Conservation (phyloP, 1,140 invertebrate species). For the Bemisia tabaci region DNA sequence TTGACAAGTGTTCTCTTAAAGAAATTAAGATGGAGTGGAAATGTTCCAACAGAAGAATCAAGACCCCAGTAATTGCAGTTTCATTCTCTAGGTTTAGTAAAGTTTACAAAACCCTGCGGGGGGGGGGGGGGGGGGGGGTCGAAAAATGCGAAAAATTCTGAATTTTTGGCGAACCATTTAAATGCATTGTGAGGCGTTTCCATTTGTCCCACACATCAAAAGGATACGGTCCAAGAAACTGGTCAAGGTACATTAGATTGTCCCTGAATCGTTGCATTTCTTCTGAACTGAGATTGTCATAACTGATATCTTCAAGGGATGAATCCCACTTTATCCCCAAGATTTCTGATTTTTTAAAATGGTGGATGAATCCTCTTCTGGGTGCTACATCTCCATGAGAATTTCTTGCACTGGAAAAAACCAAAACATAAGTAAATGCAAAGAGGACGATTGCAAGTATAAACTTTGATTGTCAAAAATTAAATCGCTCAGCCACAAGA, state of each 20-base stretch:
- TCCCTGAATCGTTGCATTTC: constrained; percentile 44
- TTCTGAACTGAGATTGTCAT: constrained; percentile 35
- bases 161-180: no score
- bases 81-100: no score
- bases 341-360: constrained; percentile 69
- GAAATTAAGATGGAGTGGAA: neutral
- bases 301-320: constrained; percentile 48
- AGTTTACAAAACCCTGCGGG: no score
- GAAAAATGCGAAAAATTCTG: no score
- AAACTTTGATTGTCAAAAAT: neutral
- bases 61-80: no score
- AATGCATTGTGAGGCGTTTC: constrained; percentile 62
- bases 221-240: constrained; percentile 78
- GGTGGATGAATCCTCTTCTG: constrained; percentile 79
- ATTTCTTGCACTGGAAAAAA: constrained; percentile 37
- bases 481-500: neutral
- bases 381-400: constrained; percentile 42
- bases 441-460: neutral
- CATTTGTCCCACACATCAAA: constrained; percentile 78
- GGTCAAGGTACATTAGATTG: constrained; percentile 66
- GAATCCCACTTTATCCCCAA: constrained; percentile 76
- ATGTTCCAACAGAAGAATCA: neutral
- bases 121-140: no score
- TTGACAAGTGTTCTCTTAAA: no score
- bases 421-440: constrained; percentile 40